These are phyloP conservation scores for Coenobita brevimanus DNA, from an alignment of 1,140 invertebrate species.

Conservation along the genomic window DNA sequence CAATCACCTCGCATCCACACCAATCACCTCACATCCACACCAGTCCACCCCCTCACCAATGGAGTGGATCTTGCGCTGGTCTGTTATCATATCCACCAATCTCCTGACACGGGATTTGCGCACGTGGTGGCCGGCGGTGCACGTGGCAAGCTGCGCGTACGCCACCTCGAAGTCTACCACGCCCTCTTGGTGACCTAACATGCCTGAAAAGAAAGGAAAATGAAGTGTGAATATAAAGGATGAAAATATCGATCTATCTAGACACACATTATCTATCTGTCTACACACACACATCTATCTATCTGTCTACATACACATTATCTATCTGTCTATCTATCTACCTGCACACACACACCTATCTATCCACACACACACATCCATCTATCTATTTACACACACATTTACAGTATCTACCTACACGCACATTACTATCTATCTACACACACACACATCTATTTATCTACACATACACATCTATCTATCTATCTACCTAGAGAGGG, in stretches of 20 bases:
- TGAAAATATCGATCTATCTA: background rate
- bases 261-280: background rate
- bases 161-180: conserved; percentile 81
- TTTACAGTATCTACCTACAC: background rate
- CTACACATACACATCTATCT: no score
- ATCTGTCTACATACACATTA: background rate
- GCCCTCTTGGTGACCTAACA: conserved; percentile 81
- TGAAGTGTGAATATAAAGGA: background rate
- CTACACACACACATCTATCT: background rate
- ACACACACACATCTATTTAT: no score
- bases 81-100: conserved; percentile 83
- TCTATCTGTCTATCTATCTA: background rate
- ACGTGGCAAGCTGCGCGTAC: conserved; percentile 80
- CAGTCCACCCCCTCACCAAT: conserved; percentile 76
- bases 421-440: background rate
- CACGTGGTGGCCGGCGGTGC: conserved; percentile 86
- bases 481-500: no score
- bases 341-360: no score
- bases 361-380: no score
- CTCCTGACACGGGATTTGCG: conserved; percentile 84
- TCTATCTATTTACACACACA: no score
- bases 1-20: background rate
- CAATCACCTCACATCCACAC: background rate
- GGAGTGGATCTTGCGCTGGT: conserved; percentile 76
- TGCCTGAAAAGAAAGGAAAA: no score